phyloP scores from a whole-genome alignment of 2,113 vertebrate species.

The Corydoras maculifer region DNA sequence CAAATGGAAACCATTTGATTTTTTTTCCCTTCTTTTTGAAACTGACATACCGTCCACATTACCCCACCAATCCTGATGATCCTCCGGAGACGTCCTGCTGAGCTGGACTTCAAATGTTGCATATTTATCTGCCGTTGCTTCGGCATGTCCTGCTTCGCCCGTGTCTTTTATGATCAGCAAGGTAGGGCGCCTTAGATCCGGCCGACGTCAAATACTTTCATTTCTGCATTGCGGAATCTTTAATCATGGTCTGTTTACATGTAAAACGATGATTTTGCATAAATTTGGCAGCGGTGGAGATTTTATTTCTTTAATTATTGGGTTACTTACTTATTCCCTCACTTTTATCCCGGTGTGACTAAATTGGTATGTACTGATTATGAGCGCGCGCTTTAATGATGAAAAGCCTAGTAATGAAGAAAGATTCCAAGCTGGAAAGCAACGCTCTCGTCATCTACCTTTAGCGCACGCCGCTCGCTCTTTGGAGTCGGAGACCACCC shows the following conservation, averaged over 20 bases:
- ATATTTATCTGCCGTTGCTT: background rate
- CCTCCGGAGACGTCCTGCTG: slow-evolving; percentile 20
- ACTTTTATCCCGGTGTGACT: slow-evolving; percentile 6
- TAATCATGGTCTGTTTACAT: slow-evolving; percentile 24
- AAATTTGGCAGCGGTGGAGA: background rate
- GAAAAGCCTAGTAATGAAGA: slow-evolving; percentile 21
- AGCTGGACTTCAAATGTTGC: slow-evolving; percentile 29
- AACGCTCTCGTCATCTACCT: slow-evolving; percentile 3
- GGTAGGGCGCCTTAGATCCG: slow-evolving; percentile 30
- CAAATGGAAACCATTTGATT: background rate
- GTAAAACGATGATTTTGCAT: slow-evolving; percentile 26
- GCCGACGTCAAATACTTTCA: slow-evolving; percentile 25
- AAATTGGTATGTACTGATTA: slow-evolving; percentile 13
- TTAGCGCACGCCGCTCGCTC: slow-evolving; percentile 48
- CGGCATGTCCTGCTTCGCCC: slow-evolving; percentile 20
- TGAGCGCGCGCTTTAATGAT: slow-evolving; percentile 29
- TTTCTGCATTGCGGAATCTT: slow-evolving; percentile 18
- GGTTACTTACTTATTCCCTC: background rate
- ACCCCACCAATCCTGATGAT: slow-evolving; percentile 14
- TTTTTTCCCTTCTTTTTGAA: background rate
- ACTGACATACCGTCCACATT: slow-evolving; percentile 8
- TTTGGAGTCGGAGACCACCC: slow-evolving; percentile 67
- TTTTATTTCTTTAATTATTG: background rate
- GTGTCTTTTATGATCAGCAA: slow-evolving; percentile 35
- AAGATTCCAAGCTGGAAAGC: slow-evolving; percentile 11